Evolutionary conservation across 2,797 vertebrate genomes (phyloP).

Genomic region (Ibycter americanus): DNA sequence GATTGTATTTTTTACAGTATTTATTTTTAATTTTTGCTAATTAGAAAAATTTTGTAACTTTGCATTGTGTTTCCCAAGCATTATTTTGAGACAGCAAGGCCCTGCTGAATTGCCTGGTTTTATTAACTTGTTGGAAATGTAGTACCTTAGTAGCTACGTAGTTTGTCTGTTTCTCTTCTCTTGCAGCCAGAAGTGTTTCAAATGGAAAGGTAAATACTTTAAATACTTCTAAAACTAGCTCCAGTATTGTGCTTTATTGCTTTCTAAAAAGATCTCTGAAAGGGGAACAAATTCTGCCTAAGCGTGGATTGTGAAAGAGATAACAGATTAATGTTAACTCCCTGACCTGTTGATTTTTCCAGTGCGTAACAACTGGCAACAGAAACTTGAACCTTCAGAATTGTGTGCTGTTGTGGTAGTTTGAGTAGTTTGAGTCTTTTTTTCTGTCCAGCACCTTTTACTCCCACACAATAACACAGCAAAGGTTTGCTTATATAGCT

Average conservation of each 20-base stretch:
- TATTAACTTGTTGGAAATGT: background rate
- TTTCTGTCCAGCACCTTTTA: background rate
- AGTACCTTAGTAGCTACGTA: background rate
- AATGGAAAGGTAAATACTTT: background rate
- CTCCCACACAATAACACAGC: background rate
- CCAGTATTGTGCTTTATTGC: background rate
- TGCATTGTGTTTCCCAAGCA: background rate
- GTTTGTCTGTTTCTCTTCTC: background rate
- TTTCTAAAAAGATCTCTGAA: background rate
- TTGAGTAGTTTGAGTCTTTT: background rate
- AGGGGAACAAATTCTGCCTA: background rate
- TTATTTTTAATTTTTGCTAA: background rate
- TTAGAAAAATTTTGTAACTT: background rate
- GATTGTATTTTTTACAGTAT: background rate
- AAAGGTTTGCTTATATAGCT: background rate
- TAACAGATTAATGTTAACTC: background rate
- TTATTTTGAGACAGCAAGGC: background rate
- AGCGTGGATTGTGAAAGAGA: background rate
- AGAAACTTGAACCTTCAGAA: background rate
- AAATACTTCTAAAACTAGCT: background rate
- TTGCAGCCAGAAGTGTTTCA: background rate
- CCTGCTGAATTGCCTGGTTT: background rate
- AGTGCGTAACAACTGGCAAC: background rate
- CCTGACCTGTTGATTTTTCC: background rate
- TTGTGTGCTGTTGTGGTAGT: background rate